These are phyloP conservation scores for Apodemia mormo DNA, from an alignment of 2,888 invertebrate genomes.

Conservation along the genomic window DNA sequence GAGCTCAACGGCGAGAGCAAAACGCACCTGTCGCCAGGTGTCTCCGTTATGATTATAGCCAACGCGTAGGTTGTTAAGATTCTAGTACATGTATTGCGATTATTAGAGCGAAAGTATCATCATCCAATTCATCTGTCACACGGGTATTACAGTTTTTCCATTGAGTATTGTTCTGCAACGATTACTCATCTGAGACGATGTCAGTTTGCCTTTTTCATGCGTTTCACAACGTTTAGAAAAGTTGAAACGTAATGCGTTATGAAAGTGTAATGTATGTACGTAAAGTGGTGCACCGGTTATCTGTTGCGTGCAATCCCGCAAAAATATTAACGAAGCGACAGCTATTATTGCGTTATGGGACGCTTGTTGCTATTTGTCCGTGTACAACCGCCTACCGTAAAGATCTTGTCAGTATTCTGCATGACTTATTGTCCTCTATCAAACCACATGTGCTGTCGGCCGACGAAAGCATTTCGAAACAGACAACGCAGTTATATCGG, in stretches of 20 bases:
- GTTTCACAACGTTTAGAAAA: slow-evolving; percentile 76
- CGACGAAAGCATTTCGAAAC: slow-evolving; percentile 70
- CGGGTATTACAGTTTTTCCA: slow-evolving; percentile 51
- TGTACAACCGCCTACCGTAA: neutral
- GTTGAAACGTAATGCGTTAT: slow-evolving; percentile 76
- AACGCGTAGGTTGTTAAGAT: slow-evolving; percentile 38
- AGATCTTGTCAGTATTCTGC: slow-evolving; percentile 4
- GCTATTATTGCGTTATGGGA: slow-evolving; percentile 8
- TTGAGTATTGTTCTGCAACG: slow-evolving; percentile 51
- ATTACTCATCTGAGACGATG: slow-evolving; percentile 63
- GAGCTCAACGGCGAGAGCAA: slow-evolving; percentile 53
- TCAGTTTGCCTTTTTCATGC: slow-evolving; percentile 68
- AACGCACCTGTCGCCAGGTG: slow-evolving; percentile 77
- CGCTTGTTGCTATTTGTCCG: slow-evolving; percentile 6
- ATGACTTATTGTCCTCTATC: slow-evolving; percentile 12
- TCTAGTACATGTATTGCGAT: slow-evolving; percentile 20
- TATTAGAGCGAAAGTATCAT: slow-evolving; percentile 60
- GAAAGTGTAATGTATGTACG: slow-evolving; percentile 62
- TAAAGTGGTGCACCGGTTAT: slow-evolving; percentile 59
- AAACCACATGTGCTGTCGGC: slow-evolving; percentile 51
- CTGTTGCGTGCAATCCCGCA: slow-evolving; percentile 61
- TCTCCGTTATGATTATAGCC: slow-evolving; percentile 30
- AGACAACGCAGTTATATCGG: slow-evolving; percentile 65
- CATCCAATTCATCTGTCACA: slow-evolving; percentile 58
- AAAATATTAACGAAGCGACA: slow-evolving; percentile 34